Conservation (phyloP, 2,797 vertebrate genomes). For the Odontamblyopus lacepedii region DNA sequence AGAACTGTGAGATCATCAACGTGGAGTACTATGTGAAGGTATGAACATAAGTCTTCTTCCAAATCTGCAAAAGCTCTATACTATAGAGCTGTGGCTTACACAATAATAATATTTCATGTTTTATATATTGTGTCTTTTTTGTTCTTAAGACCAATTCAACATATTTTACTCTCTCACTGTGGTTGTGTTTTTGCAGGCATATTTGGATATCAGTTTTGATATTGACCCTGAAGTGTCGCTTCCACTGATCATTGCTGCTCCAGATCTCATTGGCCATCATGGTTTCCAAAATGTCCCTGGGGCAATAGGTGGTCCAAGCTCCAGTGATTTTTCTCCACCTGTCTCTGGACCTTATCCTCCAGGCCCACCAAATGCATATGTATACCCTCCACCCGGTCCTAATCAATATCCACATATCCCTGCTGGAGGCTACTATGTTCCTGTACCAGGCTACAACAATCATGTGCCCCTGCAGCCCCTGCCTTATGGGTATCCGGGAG, state of each 20-base stretch:
- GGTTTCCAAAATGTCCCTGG: constrained; percentile 11
- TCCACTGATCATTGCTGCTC: constrained; percentile 45
- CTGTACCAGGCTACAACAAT: constrained; percentile 3
- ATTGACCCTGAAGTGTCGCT: constrained; percentile 46
- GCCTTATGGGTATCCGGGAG: neutral
- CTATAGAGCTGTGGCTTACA: too few relatives aligned
- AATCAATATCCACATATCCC: neutral
- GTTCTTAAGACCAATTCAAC: neutral
- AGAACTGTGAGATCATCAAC: constrained; percentile 86
- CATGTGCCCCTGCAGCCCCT: constrained; percentile 13
- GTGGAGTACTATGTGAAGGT: constrained; percentile 86
- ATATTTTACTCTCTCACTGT: neutral
- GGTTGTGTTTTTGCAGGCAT: constrained; percentile 41
- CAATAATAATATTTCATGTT: too few relatives aligned
- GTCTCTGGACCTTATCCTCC: constrained; percentile 11
- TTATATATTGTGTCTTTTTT: neutral
- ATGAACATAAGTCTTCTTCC: constrained; percentile 3
- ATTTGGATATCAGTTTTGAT: constrained; percentile 61
- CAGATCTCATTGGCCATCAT: neutral
- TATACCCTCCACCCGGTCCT: constrained; percentile 15
- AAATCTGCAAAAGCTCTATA: neutral
- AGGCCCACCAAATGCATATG: constrained; percentile 15
- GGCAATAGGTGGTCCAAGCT: constrained; percentile 18
- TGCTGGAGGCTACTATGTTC: constrained; percentile 7
- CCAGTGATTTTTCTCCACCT: constrained; percentile 39